A percentile compares a stretch with the other conserved stretches of the same genome.
phyloP scores from a whole-genome alignment of 2,797 vertebrate genomes.

The Sebastes itinus region DNA sequence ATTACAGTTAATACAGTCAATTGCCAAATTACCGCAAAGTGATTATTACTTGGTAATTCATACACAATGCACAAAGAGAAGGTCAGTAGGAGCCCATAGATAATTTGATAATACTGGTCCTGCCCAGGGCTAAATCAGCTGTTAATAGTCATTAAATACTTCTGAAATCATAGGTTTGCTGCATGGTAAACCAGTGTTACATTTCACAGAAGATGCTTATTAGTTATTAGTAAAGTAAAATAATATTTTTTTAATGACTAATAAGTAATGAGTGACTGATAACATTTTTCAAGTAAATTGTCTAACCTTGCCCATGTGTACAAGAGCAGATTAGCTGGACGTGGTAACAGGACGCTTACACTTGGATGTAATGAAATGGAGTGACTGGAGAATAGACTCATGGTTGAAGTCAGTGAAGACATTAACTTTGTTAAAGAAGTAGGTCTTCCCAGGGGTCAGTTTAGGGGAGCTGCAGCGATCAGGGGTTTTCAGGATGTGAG shows the following conservation, averaged over 20 bases:
- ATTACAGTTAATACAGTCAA: too few relatives aligned
- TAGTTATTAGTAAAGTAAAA: neutral
- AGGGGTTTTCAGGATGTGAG: neutral
- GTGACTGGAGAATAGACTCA: neutral
- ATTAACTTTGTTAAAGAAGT: constrained; percentile 17
- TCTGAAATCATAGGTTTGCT: neutral
- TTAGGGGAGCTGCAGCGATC: neutral
- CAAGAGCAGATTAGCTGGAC: neutral
- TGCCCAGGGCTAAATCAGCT: too few relatives aligned
- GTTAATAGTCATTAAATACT: too few relatives aligned
- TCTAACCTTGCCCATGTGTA: neutral
- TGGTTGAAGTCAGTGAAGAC: constrained; percentile 33
- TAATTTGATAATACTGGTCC: too few relatives aligned
- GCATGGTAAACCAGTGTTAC: neutral
- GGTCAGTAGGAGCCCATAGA: too few relatives aligned
- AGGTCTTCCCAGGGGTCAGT: constrained; percentile 39
- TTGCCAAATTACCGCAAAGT: too few relatives aligned
- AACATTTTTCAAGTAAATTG: neutral
- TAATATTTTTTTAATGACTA: neutral
- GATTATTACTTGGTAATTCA: too few relatives aligned
- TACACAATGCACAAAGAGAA: too few relatives aligned
- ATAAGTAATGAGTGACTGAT: neutral
- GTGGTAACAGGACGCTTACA: constrained; percentile 1
- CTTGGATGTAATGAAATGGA: constrained; percentile 46
- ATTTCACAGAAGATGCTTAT: neutral